phyloP scores from a whole-genome alignment of 2,797 vertebrate species.

The Sphenodon punctatus region DNA sequence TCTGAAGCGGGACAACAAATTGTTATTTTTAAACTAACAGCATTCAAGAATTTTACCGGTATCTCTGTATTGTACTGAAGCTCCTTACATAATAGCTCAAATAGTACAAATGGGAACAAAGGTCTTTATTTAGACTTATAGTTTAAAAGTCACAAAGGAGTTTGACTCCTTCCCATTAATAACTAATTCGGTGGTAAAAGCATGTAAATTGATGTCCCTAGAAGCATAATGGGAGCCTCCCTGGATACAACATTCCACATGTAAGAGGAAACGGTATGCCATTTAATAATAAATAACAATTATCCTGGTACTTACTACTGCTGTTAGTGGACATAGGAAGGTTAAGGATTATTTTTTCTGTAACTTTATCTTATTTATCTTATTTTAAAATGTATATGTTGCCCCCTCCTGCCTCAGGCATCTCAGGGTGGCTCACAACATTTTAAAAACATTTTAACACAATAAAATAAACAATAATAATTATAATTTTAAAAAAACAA shows the following conservation, averaged over 20 bases:
- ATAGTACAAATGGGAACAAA: slow-evolving; percentile 30
- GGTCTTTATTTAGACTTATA: slow-evolving; percentile 39
- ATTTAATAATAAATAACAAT: slow-evolving; percentile 48
- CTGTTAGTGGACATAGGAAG: slow-evolving; percentile 22
- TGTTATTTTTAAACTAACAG: background rate
- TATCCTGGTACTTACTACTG: slow-evolving; percentile 35
- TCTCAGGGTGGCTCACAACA: no score
- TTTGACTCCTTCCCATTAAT: slow-evolving; percentile 44
- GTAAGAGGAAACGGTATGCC: slow-evolving; percentile 26
- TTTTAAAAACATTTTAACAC: no score
- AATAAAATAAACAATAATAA: no score
- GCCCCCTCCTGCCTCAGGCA: no score
- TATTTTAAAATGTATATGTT: no score
- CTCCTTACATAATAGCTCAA: slow-evolving; percentile 2
- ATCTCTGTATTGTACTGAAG: background rate
- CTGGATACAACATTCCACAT: slow-evolving; percentile 30
- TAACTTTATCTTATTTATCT: no score
- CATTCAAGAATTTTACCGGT: background rate
- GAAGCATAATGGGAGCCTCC: slow-evolving; percentile 35
- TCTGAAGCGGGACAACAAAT: background rate
- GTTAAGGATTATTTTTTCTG: slow-evolving; percentile 39
- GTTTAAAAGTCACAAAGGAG: slow-evolving; percentile 38
- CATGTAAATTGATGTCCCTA: slow-evolving; percentile 50
- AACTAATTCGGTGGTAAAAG: slow-evolving; percentile 55
- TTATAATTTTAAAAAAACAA: no score